Evolutionary conservation across 2,888 invertebrate species (phyloP), one percentile per base, ranked within the genome.

Genomic region (Drosophila peninsularis): DNA sequence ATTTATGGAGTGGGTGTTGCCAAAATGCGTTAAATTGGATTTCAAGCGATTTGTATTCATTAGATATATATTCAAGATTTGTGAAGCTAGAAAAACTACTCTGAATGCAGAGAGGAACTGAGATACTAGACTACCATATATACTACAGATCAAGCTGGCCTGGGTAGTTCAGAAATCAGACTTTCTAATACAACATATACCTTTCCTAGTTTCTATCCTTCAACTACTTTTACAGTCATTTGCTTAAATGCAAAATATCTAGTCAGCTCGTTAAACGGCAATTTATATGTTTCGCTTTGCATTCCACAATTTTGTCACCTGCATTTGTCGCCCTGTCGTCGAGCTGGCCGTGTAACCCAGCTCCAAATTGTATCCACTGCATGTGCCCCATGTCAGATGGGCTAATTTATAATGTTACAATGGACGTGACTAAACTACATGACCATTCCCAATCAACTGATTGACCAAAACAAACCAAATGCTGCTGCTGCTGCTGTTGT

Each of bases 361-460:
- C 42, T 54, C 49, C 36, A 55, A 56, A 52, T 74, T 52, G 41
- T 17, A 53, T 60, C 24, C 13, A 30, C 37, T 54, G 47, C 52
- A 56, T 55, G 70, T 53, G 55, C 68, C 52, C 52, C 44, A 41
- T 70, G 66, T 67, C 63, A 68, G 72, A 63, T 72, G 65, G 53
- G 65, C 74, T 76, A 75, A 85, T 84, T 88, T 84, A 78, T 80
- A 70, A 71, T 81, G 79, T 87, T 79, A 71, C 70, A 79, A 45
- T 62, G 65, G 32, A 82, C 88, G 88, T 84, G 84, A 84, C 88
- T 78, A 56, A 75, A 78, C 78, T 88, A 52, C 69, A 63, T 70
- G 71, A 58, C 45, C 53, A 65, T 41, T 54, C 41, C 50, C 54
- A 19, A 32, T 54, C 54, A 41, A 54, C 41, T 41, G 41, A 32